Conservation (phyloP, 2,797 vertebrate genomes). For the Euthynnus affinis region DNA sequence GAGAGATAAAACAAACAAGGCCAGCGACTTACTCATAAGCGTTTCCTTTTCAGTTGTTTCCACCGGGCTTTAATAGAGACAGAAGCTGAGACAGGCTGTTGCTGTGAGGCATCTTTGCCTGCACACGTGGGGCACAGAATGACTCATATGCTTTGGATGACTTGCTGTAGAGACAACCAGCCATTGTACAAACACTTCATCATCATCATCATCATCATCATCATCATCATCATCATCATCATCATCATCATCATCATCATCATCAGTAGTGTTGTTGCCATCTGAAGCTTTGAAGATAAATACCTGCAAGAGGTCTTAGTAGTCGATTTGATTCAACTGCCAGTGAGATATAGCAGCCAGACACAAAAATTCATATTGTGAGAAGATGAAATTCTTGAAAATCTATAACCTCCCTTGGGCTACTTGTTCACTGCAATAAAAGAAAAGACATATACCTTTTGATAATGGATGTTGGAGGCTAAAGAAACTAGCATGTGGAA, state of each 20-base stretch:
- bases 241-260: slow-evolving; percentile 6
- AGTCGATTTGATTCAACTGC: slow-evolving; percentile 18
- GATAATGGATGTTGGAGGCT: background rate
- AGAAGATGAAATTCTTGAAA: slow-evolving; percentile 54
- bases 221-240: slow-evolving; percentile 10
- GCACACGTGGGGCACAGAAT: slow-evolving; percentile 39
- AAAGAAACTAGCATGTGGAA: slow-evolving; percentile 29
- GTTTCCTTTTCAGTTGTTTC: slow-evolving; percentile 46
- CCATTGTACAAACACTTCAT: slow-evolving; percentile 34
- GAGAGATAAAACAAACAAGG: slow-evolving; percentile 29
- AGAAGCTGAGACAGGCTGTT: slow-evolving; percentile 32
- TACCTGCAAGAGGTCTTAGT: background rate
- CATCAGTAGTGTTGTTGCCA: background rate
- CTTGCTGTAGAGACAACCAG: slow-evolving; percentile 39
- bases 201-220: slow-evolving; percentile 4
- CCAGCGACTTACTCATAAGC: background rate
- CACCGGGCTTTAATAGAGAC: slow-evolving; percentile 36
- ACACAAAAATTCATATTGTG: slow-evolving; percentile 11
- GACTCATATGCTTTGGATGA: slow-evolving; percentile 53
- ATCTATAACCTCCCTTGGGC: slow-evolving; percentile 40
- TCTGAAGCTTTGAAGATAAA: slow-evolving; percentile 26
- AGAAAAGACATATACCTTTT: background rate
- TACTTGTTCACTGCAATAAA: slow-evolving; percentile 45
- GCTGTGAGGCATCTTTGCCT: slow-evolving; percentile 54
- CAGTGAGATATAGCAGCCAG: background rate